Evolutionary conservation across 2,797 vertebrate species (phyloP), one percentile per base, ranked within the genome.

Genomic region (Lophius americanus): DNA sequence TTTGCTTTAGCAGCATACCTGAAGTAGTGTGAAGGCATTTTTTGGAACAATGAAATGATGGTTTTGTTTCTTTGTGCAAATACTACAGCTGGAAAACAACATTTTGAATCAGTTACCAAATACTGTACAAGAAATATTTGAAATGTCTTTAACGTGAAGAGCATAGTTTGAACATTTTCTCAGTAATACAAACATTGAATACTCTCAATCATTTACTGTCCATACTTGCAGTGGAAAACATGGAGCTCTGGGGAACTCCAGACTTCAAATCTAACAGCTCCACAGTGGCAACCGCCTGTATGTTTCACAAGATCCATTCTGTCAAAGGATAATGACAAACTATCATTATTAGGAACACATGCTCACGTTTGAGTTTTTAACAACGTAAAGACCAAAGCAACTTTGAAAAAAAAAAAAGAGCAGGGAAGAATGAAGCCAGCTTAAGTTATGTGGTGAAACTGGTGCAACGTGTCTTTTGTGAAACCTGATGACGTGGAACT

Each of bases 21-120:
- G 94, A 84, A 98, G 83, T 72, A 98, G 93, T 49, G 91, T 97
- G 87, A 99, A 99, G 9, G 79, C 76, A 0, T 88, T 93, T 3
- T 95, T 94, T 11, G 98, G 95, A 47, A 98, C 95, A 52, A 99
- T 97, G 83, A 99, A 99, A 83, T 99, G 96, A 66, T 83, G 92
- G 84, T 98, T 97, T 91, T 98, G 96, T 86, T 99, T 99, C 93
- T 96, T 99, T 70, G 91, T 95, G 85, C 98, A 99, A 88, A 99
- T 94, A 84, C 96, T 99, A 87, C 98, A 99, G 65, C 97, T 99
- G 69, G 4, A 79, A 9, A 70, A 60, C 54, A 39, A 70, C 2
- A 62, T 23, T 23, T 23, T 1, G 13, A 10, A 47, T 53, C 7
- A 37, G 23, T 32, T 52, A 13, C 23, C 23, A 23, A 23, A 4